A percentile compares a stretch with the other conserved stretches of the same genome.
phyloP scores from a whole-genome alignment of 2,797 vertebrate genomes.

The Nyctibius grandis region DNA sequence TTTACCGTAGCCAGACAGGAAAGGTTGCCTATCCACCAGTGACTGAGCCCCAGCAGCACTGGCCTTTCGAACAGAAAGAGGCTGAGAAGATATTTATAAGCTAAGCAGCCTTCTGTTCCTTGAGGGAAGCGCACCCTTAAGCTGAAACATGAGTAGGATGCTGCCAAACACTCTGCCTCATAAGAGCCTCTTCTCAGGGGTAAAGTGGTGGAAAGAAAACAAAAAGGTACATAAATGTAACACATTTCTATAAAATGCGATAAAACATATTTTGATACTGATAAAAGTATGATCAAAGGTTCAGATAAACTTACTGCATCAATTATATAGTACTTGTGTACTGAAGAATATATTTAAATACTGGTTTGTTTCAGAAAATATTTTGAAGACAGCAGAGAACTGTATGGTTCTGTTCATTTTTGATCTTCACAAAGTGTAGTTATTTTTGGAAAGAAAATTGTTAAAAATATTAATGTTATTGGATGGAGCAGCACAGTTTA shows the following conservation, averaged over 20 bases:
- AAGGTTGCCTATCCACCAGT: slow-evolving; percentile 61
- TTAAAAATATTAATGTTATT: slow-evolving; percentile 55
- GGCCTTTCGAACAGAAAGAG: slow-evolving; percentile 45
- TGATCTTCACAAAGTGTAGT: slow-evolving; percentile 50
- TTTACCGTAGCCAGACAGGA: slow-evolving; percentile 51
- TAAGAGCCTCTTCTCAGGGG: background rate
- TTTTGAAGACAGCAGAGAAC: slow-evolving; percentile 32
- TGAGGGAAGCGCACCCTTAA: slow-evolving; percentile 22
- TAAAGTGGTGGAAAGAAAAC: background rate
- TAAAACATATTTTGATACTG: slow-evolving; percentile 4
- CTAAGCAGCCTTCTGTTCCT: slow-evolving; percentile 37
- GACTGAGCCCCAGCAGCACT: slow-evolving; percentile 59
- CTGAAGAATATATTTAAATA: slow-evolving; percentile 31
- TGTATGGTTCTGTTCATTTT: slow-evolving; percentile 25
- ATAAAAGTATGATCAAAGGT: background rate
- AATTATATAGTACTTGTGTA: background rate
- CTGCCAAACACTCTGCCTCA: background rate
- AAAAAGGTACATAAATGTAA: background rate
- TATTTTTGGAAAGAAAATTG: slow-evolving; percentile 56
- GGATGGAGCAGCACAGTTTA: slow-evolving; percentile 47
- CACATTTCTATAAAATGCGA: background rate
- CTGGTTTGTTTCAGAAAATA: slow-evolving; percentile 15
- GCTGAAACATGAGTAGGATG: background rate
- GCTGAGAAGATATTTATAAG: slow-evolving; percentile 49
- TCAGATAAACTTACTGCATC: slow-evolving; percentile 21